Base-by-base conservation (phyloP, 30 jellyfish, hydroid and myxozoan genomes). In the Morbakka virulenta region DNA sequence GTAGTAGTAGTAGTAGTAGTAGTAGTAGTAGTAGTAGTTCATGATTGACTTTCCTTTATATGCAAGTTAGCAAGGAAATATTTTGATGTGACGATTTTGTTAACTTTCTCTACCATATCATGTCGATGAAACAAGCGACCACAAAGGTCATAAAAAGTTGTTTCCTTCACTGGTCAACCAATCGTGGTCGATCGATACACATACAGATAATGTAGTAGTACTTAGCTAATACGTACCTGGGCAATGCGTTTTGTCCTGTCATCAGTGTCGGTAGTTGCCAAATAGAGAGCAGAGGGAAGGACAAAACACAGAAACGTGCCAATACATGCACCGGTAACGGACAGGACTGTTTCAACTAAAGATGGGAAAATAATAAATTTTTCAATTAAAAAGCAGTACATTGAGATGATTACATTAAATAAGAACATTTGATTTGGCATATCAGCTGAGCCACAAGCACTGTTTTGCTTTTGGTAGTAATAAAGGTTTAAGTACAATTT, bases 281-380 rank as follows among this genome's bases (percentile, higher is more conserved):
- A 29, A 11, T 80, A 93, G 61, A 93, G 51, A 21, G 84, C 94
- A 31, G 99, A 77, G 0, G 99, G 99, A 23, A 86, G 73, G 2
- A 93, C 94, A 32, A 86, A 93, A 35, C 97, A 87, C 24, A 93
- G 69, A 68, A 93, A 93, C 32, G 96, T 93, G 0, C 99, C 99
- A 70, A 93, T 83, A n/a, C 86, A 34, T 23, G 99, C 99, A 20
- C 99, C 99, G 41, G 99, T 93, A 2, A 86, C 53, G 32, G 99
- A 85, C 75, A 93, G 68, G 21, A 93, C 96, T 12, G 95, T 87
- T 74, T 93, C 99, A 62, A 93, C 97, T 89, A 31, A 30, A 78
- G 71, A 11, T 25, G 11, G 28, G 50, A 30, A 30, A 35, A 4
- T 14, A 64, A 29, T 25, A 4, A 4, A 9, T 22, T 64, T 64